These are phyloP conservation scores for Syngnathus scovelli DNA, from an alignment of 2,113 vertebrate species.

Conservation along the genomic window DNA sequence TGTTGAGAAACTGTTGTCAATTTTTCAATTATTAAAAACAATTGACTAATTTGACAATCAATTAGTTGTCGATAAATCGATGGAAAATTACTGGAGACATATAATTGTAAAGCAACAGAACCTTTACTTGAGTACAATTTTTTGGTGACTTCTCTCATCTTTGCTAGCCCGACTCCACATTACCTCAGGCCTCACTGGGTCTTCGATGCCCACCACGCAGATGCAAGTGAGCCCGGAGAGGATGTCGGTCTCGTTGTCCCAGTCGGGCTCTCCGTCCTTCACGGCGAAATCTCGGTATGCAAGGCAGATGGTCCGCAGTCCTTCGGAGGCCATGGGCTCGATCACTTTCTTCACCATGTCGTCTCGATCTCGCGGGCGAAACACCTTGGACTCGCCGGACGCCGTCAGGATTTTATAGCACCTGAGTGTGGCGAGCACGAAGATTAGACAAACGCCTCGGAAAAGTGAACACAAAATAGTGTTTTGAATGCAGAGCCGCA, in stretches of 20 bases:
- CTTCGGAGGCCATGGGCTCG: slow-evolving; percentile 98
- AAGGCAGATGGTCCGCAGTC: slow-evolving; percentile 94
- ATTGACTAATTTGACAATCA: no score
- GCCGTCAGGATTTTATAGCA: slow-evolving; percentile 92
- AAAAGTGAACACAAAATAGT: slow-evolving; percentile 1
- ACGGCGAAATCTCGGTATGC: slow-evolving; percentile 91
- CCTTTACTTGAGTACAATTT: no score
- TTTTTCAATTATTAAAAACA: no score
- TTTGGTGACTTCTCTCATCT: no score
- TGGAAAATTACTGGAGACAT: no score
- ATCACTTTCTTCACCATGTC: slow-evolving; percentile 95
- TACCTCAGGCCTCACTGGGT: slow-evolving; percentile 95
- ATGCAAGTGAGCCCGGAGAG: slow-evolving; percentile 89
- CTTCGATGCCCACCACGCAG: slow-evolving; percentile 96
- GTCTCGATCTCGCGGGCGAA: slow-evolving; percentile 90
- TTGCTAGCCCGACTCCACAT: no score
- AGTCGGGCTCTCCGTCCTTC: slow-evolving; percentile 89
- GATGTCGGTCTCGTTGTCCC: slow-evolving; percentile 95
- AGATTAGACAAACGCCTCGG: neutral
- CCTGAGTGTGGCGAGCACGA: slow-evolving; percentile 54
- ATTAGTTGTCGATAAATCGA: no score
- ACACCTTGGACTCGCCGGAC: slow-evolving; percentile 86
- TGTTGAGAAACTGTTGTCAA: no score
- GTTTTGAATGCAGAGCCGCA: slow-evolving; percentile 26
- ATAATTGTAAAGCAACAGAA: no score